phyloP scores from a whole-genome alignment of 2,113 vertebrate species.

The Notarius lentiginosus region DNA sequence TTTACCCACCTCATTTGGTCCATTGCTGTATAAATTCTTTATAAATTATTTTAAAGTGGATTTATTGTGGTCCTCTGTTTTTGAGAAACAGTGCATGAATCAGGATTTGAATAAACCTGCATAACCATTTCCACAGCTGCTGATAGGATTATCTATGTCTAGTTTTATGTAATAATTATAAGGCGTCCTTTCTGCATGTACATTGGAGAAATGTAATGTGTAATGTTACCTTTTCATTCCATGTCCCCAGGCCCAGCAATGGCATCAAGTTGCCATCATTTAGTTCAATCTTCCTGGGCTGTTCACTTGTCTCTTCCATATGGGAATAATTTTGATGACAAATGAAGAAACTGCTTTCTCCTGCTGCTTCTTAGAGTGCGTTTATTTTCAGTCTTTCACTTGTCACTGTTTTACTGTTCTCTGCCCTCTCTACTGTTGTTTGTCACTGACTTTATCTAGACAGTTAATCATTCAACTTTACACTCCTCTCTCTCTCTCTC shows the following conservation, averaged over 20 bases:
- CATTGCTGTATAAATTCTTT: background rate
- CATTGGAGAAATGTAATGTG: background rate
- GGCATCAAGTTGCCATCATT: conserved; percentile 72
- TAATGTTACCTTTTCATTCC: conserved; percentile 63
- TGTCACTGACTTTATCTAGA: conserved; percentile 38
- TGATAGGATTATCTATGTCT: background rate
- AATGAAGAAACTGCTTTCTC: conserved; percentile 15
- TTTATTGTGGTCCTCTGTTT: background rate
- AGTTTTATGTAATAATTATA: background rate
- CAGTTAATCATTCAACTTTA: conserved; percentile 55
- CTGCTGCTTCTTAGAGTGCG: background rate
- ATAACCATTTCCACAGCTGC: background rate
- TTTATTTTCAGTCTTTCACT: conserved; percentile 13
- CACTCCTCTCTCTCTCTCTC: conserved; percentile 14
- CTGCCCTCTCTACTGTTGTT: conserved; percentile 10
- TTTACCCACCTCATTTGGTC: background rate
- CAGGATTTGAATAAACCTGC: background rate
- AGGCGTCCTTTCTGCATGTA: too few relatives aligned
- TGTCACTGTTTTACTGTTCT: conserved; percentile 26
- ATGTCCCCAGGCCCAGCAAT: conserved; percentile 73
- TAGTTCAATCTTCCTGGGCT: conserved; percentile 58
- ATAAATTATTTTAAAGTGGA: background rate
- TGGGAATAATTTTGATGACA: conserved; percentile 11
- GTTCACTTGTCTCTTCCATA: conserved; percentile 58
- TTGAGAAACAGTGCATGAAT: background rate